These are phyloP conservation scores for Pseudolaguvia tuberculata DNA, from an alignment of 2,113 vertebrate species.

Conservation along the genomic window DNA sequence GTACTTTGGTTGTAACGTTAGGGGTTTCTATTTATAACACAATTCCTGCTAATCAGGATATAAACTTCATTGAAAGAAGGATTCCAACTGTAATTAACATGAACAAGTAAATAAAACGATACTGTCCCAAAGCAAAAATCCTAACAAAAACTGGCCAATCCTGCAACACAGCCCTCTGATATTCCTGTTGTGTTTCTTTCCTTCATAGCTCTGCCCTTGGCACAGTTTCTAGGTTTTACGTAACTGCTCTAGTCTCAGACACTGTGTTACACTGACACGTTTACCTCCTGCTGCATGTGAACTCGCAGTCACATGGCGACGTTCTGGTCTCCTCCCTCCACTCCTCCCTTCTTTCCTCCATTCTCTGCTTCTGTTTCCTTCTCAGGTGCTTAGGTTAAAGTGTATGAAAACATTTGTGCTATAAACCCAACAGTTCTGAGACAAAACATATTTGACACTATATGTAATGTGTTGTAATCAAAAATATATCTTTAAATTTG, in stretches of 20 bases:
- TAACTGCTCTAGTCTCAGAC: constrained; percentile 51
- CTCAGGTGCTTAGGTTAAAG: constrained; percentile 65
- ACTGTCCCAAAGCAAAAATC: not conserved
- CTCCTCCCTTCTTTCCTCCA: constrained; percentile 21
- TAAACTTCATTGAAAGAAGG: not conserved
- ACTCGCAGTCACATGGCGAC: constrained; percentile 62
- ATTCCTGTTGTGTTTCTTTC: constrained; percentile 16
- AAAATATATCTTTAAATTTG: not conserved
- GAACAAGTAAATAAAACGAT: not conserved
- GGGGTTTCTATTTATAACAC: not conserved
- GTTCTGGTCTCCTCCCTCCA: constrained; percentile 19
- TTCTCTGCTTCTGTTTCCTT: not conserved
- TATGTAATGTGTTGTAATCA: not conserved
- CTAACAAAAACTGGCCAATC: constrained; percentile 19
- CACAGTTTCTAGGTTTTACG: constrained; percentile 44
- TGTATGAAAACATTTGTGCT: not conserved
- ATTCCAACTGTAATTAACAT: not conserved
- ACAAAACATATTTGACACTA: not conserved
- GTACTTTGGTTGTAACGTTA: not conserved
- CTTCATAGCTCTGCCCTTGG: constrained; percentile 14
- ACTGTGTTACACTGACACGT: constrained; percentile 69
- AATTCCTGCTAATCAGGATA: not conserved
- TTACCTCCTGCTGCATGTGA: constrained; percentile 62
- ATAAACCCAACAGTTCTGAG: not conserved
- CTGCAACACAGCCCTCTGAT: constrained; percentile 1